Conservation (phyloP, 2,797 vertebrate species). For the Sylvia borin region DNA sequence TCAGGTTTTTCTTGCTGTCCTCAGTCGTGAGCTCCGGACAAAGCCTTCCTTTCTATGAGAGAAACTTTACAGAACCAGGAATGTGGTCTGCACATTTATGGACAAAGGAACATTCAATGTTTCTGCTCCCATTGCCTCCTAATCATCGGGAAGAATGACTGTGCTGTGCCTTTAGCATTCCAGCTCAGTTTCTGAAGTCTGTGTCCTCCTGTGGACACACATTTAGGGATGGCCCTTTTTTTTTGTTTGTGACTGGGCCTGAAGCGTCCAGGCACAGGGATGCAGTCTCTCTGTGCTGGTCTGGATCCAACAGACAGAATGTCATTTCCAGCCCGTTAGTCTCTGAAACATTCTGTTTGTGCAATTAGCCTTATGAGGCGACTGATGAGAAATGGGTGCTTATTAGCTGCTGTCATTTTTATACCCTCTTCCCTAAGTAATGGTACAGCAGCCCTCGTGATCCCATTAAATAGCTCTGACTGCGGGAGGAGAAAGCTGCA, state of each 20-base stretch:
- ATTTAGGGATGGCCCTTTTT: neutral
- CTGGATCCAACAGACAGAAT: neutral
- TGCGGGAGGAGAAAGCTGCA: neutral
- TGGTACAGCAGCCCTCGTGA: slow-evolving; percentile 17
- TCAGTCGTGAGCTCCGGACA: neutral
- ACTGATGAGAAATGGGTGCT: slow-evolving; percentile 43
- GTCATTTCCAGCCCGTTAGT: neutral
- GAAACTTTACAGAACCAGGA: neutral
- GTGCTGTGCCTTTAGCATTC: neutral
- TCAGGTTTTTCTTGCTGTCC: neutral
- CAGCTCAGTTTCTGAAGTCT: neutral
- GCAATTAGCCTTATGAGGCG: slow-evolving; percentile 57
- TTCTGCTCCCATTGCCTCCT: neutral
- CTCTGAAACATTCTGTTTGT: neutral
- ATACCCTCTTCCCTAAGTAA: neutral
- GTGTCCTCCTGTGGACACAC: neutral
- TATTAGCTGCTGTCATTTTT: slow-evolving; percentile 67
- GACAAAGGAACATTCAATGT: slow-evolving; percentile 17
- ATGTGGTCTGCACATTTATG: neutral
- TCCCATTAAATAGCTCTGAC: slow-evolving; percentile 18
- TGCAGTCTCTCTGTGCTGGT: neutral
- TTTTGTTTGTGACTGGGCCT: neutral
- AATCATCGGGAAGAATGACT: neutral
- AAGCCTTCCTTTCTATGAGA: neutral
- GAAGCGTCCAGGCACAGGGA: neutral